phyloP scores from a whole-genome alignment of 2,888 invertebrate species.

The Ernsta delagoae region DNA sequence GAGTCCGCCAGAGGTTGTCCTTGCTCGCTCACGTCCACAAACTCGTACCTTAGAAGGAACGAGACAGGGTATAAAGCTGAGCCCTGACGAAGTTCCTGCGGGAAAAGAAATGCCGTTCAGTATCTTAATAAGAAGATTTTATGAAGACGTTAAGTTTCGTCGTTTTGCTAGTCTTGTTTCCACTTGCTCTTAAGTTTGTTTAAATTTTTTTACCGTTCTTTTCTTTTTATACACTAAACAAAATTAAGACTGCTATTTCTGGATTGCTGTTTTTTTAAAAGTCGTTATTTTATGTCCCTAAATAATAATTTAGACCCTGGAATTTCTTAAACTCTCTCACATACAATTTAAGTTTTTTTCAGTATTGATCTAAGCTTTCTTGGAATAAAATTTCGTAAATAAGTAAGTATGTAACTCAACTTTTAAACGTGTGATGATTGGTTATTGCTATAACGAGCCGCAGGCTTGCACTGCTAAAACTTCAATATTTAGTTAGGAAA shows the following conservation, averaged over 20 bases:
- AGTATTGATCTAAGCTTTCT: no score
- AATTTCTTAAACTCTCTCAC: no score
- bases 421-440: not conserved
- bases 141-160: not conserved
- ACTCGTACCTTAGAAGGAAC: constrained; percentile 92
- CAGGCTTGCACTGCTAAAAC: constrained; percentile 61
- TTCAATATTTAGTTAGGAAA: constrained; percentile 81
- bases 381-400: no score
- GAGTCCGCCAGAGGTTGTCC: constrained; percentile 85
- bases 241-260: not conserved
- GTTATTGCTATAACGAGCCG: constrained; percentile 43
- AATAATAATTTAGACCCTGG: no score
- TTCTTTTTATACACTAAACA: not conserved
- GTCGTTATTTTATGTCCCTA: no score
- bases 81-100: constrained; percentile 88
- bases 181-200: not conserved
- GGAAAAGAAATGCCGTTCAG: constrained; percentile 40
- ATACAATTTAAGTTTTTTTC: no score
- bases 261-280: not conserved
- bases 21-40: constrained; percentile 90
- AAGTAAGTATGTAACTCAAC: no score
- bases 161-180: not conserved
- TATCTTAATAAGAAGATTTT: not conserved
- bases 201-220: not conserved
- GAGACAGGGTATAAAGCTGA: constrained; percentile 91